phyloP scores from a whole-genome alignment of 2,888 invertebrate species.

The Monoplex corrugatus region DNA sequence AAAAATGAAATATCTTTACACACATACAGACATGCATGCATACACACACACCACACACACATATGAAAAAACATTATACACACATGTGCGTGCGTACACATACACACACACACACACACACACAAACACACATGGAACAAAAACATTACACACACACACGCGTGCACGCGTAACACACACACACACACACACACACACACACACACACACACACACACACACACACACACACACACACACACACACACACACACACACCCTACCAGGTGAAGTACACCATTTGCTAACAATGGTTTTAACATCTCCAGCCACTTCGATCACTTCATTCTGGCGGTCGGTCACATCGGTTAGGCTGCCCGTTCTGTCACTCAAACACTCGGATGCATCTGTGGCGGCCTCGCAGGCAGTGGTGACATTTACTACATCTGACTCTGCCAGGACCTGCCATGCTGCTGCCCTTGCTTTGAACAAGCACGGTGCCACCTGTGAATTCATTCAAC shows the following conservation, averaged over 20 bases:
- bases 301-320: neutral
- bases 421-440: neutral
- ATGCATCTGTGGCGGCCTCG: neutral
- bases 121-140: no score
- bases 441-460: constrained; percentile 30
- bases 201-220: neutral
- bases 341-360: neutral
- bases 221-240: neutral
- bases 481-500: neutral
- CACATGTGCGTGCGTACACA: no score
- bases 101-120: no score
- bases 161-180: no score
- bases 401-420: neutral
- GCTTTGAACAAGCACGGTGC: constrained; percentile 20
- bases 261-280: constrained; percentile 15
- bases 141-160: no score
- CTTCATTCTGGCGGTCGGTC: neutral
- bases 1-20: neutral
- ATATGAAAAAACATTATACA: no score
- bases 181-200: no score
- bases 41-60: neutral
- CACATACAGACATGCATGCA: neutral
- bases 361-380: neutral
- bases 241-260: neutral
- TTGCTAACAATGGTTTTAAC: neutral